Evolutionary conservation across 1,140 invertebrate species (phyloP).

Genomic region (Lepidurus arcticus): DNA sequence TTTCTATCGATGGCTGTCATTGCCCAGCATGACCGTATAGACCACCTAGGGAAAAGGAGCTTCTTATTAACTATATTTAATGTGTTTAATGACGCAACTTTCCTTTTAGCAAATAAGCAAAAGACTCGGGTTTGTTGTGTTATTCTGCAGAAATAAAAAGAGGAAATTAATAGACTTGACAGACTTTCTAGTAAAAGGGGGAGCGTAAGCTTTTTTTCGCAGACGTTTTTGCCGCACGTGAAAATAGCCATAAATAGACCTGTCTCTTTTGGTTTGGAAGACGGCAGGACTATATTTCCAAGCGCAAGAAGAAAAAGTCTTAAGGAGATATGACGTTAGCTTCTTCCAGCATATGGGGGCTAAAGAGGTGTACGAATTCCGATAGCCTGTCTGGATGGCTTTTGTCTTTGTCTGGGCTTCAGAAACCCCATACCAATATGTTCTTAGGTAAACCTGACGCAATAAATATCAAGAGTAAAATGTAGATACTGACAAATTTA

Average conservation of each 20-base stretch:
- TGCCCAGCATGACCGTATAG: too few species aligned
- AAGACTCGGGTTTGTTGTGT: too few species aligned
- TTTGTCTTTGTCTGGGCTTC: neutral
- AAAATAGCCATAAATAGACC: slow-evolving; percentile 11
- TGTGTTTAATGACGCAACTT: too few species aligned
- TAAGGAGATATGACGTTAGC: slow-evolving; percentile 3
- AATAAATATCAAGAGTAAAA: neutral
- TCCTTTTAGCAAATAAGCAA: too few species aligned
- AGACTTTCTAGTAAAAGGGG: neutral
- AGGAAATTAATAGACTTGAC: too few species aligned
- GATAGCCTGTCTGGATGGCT: neutral
- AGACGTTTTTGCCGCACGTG: neutral
- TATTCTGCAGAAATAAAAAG: too few species aligned
- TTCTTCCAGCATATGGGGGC: neutral
- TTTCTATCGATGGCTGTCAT: too few species aligned
- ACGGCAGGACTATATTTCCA: neutral
- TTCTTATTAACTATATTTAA: too few species aligned
- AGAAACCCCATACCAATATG: neutral
- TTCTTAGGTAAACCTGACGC: neutral
- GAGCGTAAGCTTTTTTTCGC: neutral
- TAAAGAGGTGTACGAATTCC: neutral
- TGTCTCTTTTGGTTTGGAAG: neutral
- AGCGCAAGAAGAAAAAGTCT: neutral
- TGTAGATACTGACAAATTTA: too few species aligned
- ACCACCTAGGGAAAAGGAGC: too few species aligned